A percentile compares a stretch with the other conserved stretches of the same genome.
phyloP scores from a whole-genome alignment of 1,140 invertebrate species.

The Sarcophaga peregrina region DNA sequence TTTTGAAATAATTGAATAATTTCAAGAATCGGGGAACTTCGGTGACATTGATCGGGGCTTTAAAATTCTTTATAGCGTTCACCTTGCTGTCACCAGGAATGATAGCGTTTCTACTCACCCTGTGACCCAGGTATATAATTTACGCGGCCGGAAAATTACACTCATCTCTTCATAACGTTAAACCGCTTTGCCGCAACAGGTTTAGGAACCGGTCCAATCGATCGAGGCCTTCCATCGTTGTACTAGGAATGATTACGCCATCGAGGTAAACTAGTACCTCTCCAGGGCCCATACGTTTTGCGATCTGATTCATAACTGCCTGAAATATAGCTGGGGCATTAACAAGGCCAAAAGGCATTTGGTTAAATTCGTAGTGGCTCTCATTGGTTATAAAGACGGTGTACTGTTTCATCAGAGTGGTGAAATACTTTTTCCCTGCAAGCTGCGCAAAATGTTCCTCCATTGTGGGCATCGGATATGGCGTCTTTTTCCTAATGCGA shows the following conservation, averaged over 20 bases:
- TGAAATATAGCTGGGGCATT: conserved; percentile 49
- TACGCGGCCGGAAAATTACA: conserved; percentile 25
- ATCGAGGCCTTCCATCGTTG: conserved; percentile 13
- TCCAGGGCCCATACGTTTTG: conserved; percentile 9
- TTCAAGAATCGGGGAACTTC: conserved; percentile 58
- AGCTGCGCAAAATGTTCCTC: conserved; percentile 64
- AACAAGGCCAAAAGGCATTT: conserved; percentile 53
- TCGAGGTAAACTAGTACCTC: conserved; percentile 39
- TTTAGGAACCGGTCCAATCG: conserved; percentile 26
- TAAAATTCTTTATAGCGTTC: conserved; percentile 53
- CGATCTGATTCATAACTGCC: conserved; percentile 28
- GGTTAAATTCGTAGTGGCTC: conserved; percentile 49
- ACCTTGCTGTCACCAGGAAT: conserved; percentile 35
- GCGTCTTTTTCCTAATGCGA: conserved; percentile 64
- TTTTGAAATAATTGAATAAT: conserved; percentile 52
- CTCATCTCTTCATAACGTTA: conserved; percentile 31
- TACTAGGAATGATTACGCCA: conserved; percentile 36
- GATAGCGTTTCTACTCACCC: conserved; percentile 23
- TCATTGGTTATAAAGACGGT: conserved; percentile 65
- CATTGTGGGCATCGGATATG: conserved; percentile 69
- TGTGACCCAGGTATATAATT: conserved; percentile 29
- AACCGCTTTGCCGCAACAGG: not conserved
- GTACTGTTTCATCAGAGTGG: conserved; percentile 62
- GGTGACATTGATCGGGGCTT: conserved; percentile 52
- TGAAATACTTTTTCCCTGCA: conserved; percentile 22